Evolutionary conservation across 2,113 vertebrate genomes (phyloP).

Genomic region (Canis aureus): DNA sequence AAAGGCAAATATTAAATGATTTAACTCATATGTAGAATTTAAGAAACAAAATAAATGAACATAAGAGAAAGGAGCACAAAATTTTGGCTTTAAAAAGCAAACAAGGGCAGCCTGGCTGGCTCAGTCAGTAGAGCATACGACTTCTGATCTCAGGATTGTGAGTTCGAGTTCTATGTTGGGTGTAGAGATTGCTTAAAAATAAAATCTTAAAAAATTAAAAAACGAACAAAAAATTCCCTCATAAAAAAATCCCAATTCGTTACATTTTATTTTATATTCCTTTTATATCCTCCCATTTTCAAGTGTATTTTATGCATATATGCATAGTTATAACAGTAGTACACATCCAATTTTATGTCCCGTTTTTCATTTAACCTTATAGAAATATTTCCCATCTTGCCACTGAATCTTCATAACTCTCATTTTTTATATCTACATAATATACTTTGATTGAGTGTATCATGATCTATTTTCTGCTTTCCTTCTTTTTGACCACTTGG

Average conservation of each 20-base stretch:
- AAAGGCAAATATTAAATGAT: background rate
- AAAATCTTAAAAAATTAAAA: background rate
- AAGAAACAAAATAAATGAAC: background rate
- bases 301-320: background rate
- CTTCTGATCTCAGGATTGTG: background rate
- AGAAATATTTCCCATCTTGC: background rate
- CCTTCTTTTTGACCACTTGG: background rate
- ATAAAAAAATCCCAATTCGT: background rate
- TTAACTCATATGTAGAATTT: background rate
- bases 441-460: background rate
- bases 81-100: background rate
- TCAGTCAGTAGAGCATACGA: background rate
- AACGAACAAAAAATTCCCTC: background rate
- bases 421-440: slow-evolving; percentile 46
- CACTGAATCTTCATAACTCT: background rate
- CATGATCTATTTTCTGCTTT: background rate
- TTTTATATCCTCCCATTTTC: background rate
- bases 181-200: background rate
- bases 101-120: background rate
- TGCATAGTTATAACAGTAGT: fast-evolving
- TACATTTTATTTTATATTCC: background rate
- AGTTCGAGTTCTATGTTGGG: background rate
- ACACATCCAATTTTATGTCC: background rate
- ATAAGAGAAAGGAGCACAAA: background rate
- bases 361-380: background rate